These are phyloP conservation scores for Lophotriccus pileatus DNA, from an alignment of 2,797 vertebrate species.

Conservation along the genomic window DNA sequence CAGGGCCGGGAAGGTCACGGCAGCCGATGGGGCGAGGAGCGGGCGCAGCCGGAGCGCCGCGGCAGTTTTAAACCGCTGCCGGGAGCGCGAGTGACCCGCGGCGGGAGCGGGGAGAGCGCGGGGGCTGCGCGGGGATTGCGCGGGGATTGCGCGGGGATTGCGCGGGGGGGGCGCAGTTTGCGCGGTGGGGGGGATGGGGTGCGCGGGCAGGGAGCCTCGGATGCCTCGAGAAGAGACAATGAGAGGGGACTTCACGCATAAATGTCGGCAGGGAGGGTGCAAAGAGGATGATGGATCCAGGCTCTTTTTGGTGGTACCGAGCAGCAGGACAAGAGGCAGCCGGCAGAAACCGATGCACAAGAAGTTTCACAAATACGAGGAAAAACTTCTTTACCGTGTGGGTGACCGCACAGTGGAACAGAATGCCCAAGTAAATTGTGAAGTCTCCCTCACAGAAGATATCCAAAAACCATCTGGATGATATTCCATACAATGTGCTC, in stretches of 20 bases:
- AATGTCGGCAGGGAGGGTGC: background rate
- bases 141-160: background rate
- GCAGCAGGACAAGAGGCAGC: background rate
- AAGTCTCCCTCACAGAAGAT: background rate
- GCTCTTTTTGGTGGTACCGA: background rate
- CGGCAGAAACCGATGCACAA: background rate
- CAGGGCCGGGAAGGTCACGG: background rate
- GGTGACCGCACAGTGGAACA: background rate
- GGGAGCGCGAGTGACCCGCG: background rate
- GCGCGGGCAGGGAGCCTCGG: background rate
- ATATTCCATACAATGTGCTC: background rate
- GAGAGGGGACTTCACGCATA: background rate
- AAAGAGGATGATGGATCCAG: background rate
- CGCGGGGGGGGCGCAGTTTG: background rate
- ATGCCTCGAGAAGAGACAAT: background rate
- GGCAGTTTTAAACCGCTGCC: background rate
- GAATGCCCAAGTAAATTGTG: background rate
- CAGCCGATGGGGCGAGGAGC: background rate
- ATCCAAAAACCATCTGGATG: background rate
- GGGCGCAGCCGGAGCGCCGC: background rate
- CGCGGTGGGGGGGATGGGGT: background rate
- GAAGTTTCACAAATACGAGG: background rate
- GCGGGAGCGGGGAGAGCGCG: background rate
- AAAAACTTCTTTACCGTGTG: background rate
- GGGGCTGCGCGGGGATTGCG: rapidly evolving